A percentile compares a stretch with the other conserved stretches of the same genome.
These are phyloP conservation scores for Volucella inanis DNA, from an alignment of 2,888 invertebrate species.

Conservation along the genomic window DNA sequence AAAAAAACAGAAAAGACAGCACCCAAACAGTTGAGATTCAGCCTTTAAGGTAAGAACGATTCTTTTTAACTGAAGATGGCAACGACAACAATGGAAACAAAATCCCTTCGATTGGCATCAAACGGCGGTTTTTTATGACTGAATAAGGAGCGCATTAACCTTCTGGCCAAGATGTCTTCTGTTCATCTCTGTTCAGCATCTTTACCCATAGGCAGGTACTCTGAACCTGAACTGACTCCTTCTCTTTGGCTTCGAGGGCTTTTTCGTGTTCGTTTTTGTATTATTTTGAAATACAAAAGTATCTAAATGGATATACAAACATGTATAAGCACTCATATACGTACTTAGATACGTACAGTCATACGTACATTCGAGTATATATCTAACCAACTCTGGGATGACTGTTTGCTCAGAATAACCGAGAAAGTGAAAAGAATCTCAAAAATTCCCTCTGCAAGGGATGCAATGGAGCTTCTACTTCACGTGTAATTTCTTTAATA, in stretches of 20 bases:
- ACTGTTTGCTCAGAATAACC: constrained; percentile 22
- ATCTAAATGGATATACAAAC: not conserved
- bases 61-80: not conserved
- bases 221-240: not conserved
- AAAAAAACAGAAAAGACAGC: not conserved
- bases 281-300: not conserved
- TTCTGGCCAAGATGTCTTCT: constrained; percentile 36
- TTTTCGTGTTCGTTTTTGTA: not conserved
- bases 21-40: constrained; percentile 11
- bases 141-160: constrained; percentile 61
- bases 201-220: constrained; percentile 30
- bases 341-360: not conserved
- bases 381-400: not conserved
- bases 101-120: constrained; percentile 30
- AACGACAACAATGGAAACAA: constrained; percentile 6
- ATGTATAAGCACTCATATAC: not conserved
- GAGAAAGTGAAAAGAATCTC: constrained; percentile 38
- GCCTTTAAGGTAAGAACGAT: constrained; percentile 3
- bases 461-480: not conserved
- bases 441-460: constrained; percentile 7
- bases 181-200: constrained; percentile 21
- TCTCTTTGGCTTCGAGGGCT: not conserved
- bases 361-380: not conserved
- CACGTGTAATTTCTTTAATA: not conserved
- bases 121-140: constrained; percentile 51